Percentiles rank a stretch among this genome's conserved stretches.
These are phyloP conservation scores for Malurus alboscapulatus DNA, from an alignment of 2,113 vertebrate species.

Conservation along the genomic window DNA sequence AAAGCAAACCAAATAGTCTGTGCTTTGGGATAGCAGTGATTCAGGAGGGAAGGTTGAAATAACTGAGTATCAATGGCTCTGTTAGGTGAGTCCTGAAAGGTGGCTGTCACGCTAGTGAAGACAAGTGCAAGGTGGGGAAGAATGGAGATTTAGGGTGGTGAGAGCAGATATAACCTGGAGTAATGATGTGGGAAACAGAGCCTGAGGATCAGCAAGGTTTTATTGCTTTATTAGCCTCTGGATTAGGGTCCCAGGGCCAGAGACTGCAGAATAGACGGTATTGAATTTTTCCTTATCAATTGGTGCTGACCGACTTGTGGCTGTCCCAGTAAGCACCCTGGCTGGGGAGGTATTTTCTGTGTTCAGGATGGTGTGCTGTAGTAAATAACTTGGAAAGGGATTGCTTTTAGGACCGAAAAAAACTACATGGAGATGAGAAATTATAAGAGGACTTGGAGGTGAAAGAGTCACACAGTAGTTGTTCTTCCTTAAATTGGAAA, in stretches of 20 bases:
- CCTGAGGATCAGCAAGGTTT: neutral
- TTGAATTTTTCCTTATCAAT: slow-evolving; percentile 14
- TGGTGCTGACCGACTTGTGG: neutral
- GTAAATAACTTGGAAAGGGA: neutral
- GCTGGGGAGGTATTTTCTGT: neutral
- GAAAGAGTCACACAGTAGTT: neutral
- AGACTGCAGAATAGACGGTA: neutral
- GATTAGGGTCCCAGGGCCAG: slow-evolving; percentile 34
- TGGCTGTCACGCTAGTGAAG: neutral
- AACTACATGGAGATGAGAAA: neutral
- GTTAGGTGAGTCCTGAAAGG: neutral
- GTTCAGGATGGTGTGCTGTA: neutral
- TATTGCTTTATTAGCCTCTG: slow-evolving; percentile 33
- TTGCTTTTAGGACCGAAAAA: neutral
- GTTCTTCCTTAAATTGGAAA: slow-evolving; percentile 25
- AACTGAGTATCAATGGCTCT: neutral
- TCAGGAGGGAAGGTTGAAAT: slow-evolving; percentile 12
- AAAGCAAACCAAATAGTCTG: neutral
- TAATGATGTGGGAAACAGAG: neutral
- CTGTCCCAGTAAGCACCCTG: neutral
- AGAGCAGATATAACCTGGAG: neutral
- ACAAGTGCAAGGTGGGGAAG: accelerated
- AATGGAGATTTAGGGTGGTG: neutral
- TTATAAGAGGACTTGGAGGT: neutral
- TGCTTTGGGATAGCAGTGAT: neutral